Conservation (phyloP, 2,113 vertebrate genomes). For the Hypocryptadius cinnamomeus region DNA sequence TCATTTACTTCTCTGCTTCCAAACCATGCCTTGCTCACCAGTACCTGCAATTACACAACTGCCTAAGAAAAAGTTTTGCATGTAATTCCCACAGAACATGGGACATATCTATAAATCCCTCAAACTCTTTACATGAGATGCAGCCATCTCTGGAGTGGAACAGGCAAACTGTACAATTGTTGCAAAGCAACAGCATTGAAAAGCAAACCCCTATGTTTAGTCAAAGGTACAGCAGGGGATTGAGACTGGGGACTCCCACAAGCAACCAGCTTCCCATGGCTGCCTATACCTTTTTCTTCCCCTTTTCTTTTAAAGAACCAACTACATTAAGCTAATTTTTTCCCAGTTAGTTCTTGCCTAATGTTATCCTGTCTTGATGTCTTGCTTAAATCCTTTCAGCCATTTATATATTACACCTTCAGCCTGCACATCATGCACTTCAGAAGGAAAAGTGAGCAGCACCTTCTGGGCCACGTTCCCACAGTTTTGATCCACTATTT, state of each 20-base stretch:
- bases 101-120: not conserved
- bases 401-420: not conserved
- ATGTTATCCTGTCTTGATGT: not conserved
- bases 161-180: accelerated
- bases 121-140: not conserved
- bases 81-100: not conserved
- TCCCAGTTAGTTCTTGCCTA: not conserved
- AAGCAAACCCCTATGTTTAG: not conserved
- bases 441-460: not conserved
- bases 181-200: not conserved
- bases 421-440: not conserved
- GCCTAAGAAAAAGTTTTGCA: not conserved
- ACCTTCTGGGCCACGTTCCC: not conserved
- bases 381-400: constrained; percentile 10
- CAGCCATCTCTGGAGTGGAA: not conserved
- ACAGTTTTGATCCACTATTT: constrained; percentile 33
- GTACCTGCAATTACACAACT: not conserved
- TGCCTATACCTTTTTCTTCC: not conserved
- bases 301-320: not conserved
- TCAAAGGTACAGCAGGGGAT: not conserved
- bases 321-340: not conserved
- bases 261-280: not conserved
- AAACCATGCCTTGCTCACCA: not conserved
- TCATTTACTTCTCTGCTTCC: not conserved
- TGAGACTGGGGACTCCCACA: not conserved